Base-by-base conservation (phyloP, 2,113 vertebrate species). In the Hippocampus guttulatus region DNA sequence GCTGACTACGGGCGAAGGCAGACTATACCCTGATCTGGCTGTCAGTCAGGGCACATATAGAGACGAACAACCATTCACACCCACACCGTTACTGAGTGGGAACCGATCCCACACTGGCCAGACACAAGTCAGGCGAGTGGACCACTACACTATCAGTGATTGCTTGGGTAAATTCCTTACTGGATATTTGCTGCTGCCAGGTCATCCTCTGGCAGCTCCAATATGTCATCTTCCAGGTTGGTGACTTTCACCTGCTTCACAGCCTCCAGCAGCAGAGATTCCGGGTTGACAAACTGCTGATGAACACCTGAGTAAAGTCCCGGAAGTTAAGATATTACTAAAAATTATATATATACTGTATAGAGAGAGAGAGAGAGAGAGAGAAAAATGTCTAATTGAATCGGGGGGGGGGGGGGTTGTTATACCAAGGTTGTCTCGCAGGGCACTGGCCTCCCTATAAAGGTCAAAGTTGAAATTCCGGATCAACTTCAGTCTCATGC, bases 181-280 rank as follows among this genome's bases (percentile, higher is more conserved):
- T 90, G 90, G 78, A 79, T 88, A 80, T 71, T 91, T 69, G 79
- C 88, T 3, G 88, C 80, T 27, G 89, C 65, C 15, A 90, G 76
- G 21, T 98, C 97, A 1, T 98, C 96, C 85, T 98, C 97, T 0
- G 93, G 94, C 63, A 98, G 90, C 33, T 98, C 97, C 80, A 98
- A 91, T 75, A 94, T 85, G 88, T 98, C 97, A 1, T 99, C 97
- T 65, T 98, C 95, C 84, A 98, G 80, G 83, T 96, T 96, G 78
- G 86, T 96, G 82, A 98, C 95, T 92, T 98, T 99, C 73, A 96
- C 96, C 87, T 98, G 96, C 87, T 98, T 98, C 68, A 94, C 97
- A 1, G 90, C 97, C 85, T 98, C 95, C 84, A 99, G 90, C 80
- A 98, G 93, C 70, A 99, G 88, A 65, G 95, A 93, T 75, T 98